Percentiles rank a stretch among this genome's conserved stretches.
These are phyloP conservation scores for Tenrec ecaudatus DNA, from an alignment of 2,113 vertebrate species.

Conservation along the genomic window DNA sequence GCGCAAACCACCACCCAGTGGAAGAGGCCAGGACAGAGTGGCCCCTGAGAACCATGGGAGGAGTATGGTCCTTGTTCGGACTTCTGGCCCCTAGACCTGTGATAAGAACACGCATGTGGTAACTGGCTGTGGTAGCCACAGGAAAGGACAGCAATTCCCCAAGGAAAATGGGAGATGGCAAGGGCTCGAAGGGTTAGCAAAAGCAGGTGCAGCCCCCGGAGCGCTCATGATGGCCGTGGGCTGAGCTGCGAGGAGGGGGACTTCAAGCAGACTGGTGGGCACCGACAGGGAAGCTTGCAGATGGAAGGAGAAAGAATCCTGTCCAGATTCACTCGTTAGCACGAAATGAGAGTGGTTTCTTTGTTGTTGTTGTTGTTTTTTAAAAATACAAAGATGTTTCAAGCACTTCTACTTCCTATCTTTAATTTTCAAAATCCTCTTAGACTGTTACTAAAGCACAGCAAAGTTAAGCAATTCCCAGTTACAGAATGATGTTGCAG, in stretches of 20 bases:
- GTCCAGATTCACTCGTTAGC: neutral
- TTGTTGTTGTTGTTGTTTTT: neutral
- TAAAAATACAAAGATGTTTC: neutral
- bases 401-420: neutral
- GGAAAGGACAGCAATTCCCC: neutral
- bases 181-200: neutral
- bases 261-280: neutral
- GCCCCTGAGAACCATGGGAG: neutral
- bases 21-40: neutral
- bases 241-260: neutral
- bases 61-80: neutral
- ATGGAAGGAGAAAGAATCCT: neutral
- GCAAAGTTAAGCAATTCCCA: neutral
- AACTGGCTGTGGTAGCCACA: neutral
- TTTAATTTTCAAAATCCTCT: neutral
- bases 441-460: neutral
- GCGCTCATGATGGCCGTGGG: accelerated
- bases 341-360: neutral
- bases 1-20: neutral
- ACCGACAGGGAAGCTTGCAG: neutral
- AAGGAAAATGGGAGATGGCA: neutral
- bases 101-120: neutral
- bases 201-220: neutral
- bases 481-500: neutral
- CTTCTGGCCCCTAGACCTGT: neutral